Evolutionary conservation across 2,888 invertebrate genomes (phyloP).

Genomic region (Octodonta nipae): DNA sequence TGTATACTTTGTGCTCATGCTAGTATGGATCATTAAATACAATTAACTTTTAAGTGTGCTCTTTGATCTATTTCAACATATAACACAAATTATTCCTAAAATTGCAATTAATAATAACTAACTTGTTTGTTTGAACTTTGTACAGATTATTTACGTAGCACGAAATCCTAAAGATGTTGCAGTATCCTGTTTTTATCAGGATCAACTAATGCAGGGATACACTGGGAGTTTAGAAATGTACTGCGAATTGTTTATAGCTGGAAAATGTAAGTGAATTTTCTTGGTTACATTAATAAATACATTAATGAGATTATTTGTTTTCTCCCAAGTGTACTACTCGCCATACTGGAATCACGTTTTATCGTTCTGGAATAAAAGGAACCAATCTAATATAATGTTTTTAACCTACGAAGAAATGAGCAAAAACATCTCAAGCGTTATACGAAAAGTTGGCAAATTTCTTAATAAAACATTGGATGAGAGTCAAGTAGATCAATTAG

Average conservation of each 20-base stretch:
- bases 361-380: slow-evolving; percentile 23
- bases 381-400: slow-evolving; percentile 25
- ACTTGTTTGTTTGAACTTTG: no score
- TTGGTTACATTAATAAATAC: no score
- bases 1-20: no score
- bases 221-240: slow-evolving; percentile 43
- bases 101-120: no score
- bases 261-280: no score
- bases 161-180: slow-evolving; percentile 61
- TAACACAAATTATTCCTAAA: no score
- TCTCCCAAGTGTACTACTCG: slow-evolving; percentile 26
- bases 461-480: slow-evolving; percentile 19
- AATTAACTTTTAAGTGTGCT: no score
- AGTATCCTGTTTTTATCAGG: slow-evolving; percentile 56
- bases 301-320: no score
- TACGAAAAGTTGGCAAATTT: slow-evolving; percentile 21
- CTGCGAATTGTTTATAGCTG: slow-evolving; percentile 46
- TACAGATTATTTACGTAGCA: slow-evolving; percentile 56
- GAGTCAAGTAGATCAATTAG: slow-evolving; percentile 18
- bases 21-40: no score
- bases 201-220: slow-evolving; percentile 44
- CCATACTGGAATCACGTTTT: slow-evolving; percentile 28
- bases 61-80: no score
- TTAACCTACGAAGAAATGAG: slow-evolving; percentile 28
- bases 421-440: slow-evolving; percentile 18